A percentile compares a stretch with the other conserved stretches of the same genome.
phyloP scores from a whole-genome alignment of 2,888 invertebrate genomes.

The Protula sp. region DNA sequence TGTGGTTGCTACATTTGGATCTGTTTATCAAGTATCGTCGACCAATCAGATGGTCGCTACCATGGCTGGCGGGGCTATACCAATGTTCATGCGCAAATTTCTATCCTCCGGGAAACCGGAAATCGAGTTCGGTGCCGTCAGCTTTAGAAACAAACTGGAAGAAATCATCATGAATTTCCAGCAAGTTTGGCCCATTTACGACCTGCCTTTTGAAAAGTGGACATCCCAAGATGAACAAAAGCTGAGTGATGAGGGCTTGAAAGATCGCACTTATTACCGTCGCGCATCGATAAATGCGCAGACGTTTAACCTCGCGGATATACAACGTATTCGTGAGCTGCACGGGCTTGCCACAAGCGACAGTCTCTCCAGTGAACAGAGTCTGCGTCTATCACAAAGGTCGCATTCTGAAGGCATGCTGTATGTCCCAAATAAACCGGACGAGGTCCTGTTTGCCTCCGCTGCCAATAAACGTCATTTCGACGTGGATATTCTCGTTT shows the following conservation, averaged over 20 bases:
- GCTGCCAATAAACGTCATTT: background rate
- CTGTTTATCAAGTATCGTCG: conserved; percentile 44
- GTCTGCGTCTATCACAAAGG: too few relatives aligned
- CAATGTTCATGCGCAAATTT: conserved; percentile 35
- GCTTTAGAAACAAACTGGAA: conserved; percentile 50
- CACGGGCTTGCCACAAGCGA: too few relatives aligned
- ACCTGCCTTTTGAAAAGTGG: conserved; percentile 33
- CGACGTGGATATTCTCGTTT: conserved; percentile 16
- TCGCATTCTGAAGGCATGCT: too few relatives aligned
- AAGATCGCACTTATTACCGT: too few relatives aligned
- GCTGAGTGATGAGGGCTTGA: too few relatives aligned
- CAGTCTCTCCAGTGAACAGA: too few relatives aligned
- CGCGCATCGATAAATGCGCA: too few relatives aligned
- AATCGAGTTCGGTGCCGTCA: conserved; percentile 46
- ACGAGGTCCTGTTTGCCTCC: too few relatives aligned
- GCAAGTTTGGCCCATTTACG: conserved; percentile 48
- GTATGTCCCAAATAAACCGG: too few relatives aligned
- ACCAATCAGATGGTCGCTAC: conserved; percentile 51
- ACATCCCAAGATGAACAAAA: conserved; percentile 11
- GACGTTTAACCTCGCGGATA: too few relatives aligned
- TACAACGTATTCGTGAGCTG: too few relatives aligned
- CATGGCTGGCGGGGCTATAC: conserved; percentile 36
- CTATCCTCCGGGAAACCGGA: conserved; percentile 41
- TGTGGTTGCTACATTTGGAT: conserved; percentile 51
- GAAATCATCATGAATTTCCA: conserved; percentile 47